phyloP scores from a whole-genome alignment of 2,888 invertebrate species.

The Rosalia funebris region DNA sequence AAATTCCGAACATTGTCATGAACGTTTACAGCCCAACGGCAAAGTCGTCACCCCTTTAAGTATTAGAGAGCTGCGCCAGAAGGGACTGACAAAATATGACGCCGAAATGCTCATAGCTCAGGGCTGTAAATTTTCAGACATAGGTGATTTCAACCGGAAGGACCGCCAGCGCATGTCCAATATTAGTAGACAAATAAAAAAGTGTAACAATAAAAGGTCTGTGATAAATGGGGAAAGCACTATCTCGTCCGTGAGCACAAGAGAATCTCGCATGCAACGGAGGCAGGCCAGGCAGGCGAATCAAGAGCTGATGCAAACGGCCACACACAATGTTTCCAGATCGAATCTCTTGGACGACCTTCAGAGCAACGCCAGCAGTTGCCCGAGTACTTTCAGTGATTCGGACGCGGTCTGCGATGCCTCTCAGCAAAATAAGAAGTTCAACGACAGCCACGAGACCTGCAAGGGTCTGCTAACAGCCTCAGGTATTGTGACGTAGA shows the following conservation, averaged over 20 bases:
- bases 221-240: conserved; percentile 51
- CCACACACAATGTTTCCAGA: conserved; percentile 55
- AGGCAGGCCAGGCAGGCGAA: conserved; percentile 60
- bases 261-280: conserved; percentile 61
- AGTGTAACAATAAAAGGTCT: conserved; percentile 41
- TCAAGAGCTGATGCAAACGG: conserved; percentile 59
- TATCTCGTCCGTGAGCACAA: conserved; percentile 45
- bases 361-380: conserved; percentile 64
- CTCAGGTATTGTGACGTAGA: conserved; percentile 7
- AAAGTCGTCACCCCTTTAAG: conserved; percentile 77
- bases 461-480: conserved; percentile 50
- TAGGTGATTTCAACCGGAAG: conserved; percentile 62
- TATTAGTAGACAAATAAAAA: conserved; percentile 39
- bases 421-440: conserved; percentile 60
- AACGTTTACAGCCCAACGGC: conserved; percentile 33
- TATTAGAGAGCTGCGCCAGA: conserved; percentile 85
- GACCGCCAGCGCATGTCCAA: conserved; percentile 37
- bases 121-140: conserved; percentile 78
- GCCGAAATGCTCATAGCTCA: conserved; percentile 87
- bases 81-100: conserved; percentile 88
- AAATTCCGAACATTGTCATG: conserved; percentile 35
- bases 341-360: conserved; percentile 63
- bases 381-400: conserved; percentile 66
- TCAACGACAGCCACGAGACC: conserved; percentile 63
- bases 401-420: conserved; percentile 62